These are phyloP conservation scores for Lycocerus yunnanus DNA, from an alignment of 2,888 invertebrate genomes.

Conservation along the genomic window DNA sequence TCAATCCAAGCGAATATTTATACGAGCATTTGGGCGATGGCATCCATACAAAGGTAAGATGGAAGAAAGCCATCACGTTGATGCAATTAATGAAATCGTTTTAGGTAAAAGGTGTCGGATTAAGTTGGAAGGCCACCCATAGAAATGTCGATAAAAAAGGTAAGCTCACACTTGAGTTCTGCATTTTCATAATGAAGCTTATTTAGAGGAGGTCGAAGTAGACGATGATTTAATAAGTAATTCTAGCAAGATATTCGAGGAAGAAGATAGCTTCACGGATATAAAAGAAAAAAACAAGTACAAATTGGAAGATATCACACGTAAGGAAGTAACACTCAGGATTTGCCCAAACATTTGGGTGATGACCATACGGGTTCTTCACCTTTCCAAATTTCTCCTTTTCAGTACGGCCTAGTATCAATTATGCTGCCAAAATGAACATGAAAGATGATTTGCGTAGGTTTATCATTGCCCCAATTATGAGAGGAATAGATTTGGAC, in stretches of 20 bases:
- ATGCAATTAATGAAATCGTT: neutral
- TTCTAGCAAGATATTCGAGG: neutral
- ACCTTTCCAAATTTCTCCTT: too few relatives aligned
- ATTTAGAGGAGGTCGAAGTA: neutral
- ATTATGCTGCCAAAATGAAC: constrained; percentile 51
- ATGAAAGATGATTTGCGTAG: constrained; percentile 58
- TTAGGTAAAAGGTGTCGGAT: constrained; percentile 47
- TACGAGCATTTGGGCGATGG: constrained; percentile 61
- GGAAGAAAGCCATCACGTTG: neutral
- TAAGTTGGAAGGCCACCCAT: constrained; percentile 49
- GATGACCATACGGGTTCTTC: too few relatives aligned
- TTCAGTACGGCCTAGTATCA: constrained; percentile 59
- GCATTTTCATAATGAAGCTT: neutral
- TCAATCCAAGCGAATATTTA: constrained; percentile 64
- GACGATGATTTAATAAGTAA: neutral
- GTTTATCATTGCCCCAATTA: constrained; percentile 64
- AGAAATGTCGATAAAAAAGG: constrained; percentile 28
- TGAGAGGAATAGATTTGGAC: constrained; percentile 65
- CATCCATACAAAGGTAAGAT: constrained; percentile 57
- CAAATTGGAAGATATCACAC: neutral
- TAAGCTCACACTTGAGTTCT: too few relatives aligned
- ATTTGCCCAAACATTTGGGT: neutral
- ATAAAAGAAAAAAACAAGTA: neutral
- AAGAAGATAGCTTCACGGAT: neutral
- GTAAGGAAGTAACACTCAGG: neutral